These are phyloP conservation scores for Xiphias gladius DNA, from an alignment of 2,113 vertebrate species.

Conservation along the genomic window DNA sequence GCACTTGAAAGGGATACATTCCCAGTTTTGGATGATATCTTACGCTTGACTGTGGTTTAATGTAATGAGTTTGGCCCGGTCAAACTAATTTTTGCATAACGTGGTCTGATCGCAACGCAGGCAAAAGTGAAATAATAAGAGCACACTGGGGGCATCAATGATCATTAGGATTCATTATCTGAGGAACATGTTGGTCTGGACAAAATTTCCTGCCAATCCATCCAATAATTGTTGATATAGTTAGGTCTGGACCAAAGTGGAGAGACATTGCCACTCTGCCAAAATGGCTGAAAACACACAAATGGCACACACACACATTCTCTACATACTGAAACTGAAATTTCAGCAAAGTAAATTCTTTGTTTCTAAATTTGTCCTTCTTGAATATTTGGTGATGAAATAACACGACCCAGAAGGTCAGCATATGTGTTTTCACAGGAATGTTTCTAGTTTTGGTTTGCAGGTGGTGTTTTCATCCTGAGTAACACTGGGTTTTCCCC, in stretches of 20 bases:
- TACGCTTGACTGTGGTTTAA: no score
- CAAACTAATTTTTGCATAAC: no score
- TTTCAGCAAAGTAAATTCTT: background rate
- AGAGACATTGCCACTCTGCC: background rate
- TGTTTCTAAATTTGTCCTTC: conserved; percentile 2
- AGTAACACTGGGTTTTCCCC: background rate
- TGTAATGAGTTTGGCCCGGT: no score
- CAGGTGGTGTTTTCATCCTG: conserved; percentile 17
- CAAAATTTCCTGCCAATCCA: background rate
- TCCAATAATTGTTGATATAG: background rate
- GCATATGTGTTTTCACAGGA: background rate
- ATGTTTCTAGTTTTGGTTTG: conserved; percentile 25
- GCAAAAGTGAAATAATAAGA: no score
- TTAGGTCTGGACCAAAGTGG: background rate
- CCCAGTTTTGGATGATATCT: no score
- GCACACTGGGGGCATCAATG: no score
- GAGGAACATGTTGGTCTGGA: no score
- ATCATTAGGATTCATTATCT: no score
- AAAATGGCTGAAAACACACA: no score
- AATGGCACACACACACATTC: background rate
- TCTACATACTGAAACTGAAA: background rate
- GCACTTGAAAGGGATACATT: no score
- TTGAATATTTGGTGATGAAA: background rate
- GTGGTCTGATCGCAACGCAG: no score
- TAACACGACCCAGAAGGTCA: background rate